Evolutionary conservation across 2,113 vertebrate species (phyloP), one percentile per base, ranked within the genome.

Genomic region (Coptodon rendalli): DNA sequence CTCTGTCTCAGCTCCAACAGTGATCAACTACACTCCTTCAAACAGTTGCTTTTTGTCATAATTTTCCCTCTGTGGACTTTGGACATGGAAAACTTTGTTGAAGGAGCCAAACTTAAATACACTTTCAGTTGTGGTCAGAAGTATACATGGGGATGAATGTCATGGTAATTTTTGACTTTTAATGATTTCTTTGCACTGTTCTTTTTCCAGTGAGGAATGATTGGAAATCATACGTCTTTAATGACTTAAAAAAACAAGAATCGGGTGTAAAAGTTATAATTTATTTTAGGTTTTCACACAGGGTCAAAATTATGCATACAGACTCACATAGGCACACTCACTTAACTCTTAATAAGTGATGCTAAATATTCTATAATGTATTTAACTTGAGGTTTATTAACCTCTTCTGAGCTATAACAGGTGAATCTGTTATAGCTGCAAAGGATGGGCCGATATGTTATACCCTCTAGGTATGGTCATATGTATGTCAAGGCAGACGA

Each of bases 211-310:
- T 38, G 63, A 40, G 63, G 63, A 38, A 68, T 68, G 19, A 68
- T 14, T 68, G 61, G 19, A 68, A 22, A 68, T 19, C 63, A 68
- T 40, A 68, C 0, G 3, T 3, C 63, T 40, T 68, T 68, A 68
- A 68, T 40, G 63, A 1, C 36, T 68, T 68, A 3, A 38, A 68
- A 68, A 1, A 63, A 22, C 1, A 66, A 22, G 0, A 68, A 68
- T 68, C 0, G 0, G 6, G 6, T 68, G 63, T 40, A 68, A 22
- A 68, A 38, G 63, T 19, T 38, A 38, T 22, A 0, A 22, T 40
- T 68, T 22, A 68, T 68, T 68, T 68, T 40, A 2, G 34, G 11
- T 68, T 68, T 68, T 40, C 34, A 68, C 63, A 40, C 59, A 34
- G 59, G 9, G 16, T 63, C 59, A 63, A 34, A 63, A 63, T 16